A percentile compares a stretch with the other conserved stretches of the same genome.
These are phyloP conservation scores for Caerostris darwini DNA, from an alignment of 1,140 invertebrate genomes.

Conservation along the genomic window DNA sequence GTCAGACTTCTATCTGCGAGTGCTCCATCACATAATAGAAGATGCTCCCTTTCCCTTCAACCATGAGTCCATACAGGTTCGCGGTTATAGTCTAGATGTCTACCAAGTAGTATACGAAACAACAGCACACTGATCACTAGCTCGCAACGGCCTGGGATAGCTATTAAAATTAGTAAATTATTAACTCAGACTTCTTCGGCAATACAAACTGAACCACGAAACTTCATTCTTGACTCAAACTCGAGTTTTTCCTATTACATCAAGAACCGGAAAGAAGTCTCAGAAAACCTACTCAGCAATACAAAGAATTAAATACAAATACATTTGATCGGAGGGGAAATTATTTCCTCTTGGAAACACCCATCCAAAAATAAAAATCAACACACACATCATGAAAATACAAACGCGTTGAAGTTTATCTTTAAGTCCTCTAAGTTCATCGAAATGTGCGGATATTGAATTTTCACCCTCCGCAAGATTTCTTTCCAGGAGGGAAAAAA, in stretches of 20 bases:
- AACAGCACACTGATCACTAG: too few relatives aligned
- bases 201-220: not conserved
- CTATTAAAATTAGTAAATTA: not conserved
- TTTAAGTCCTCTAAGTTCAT: constrained; percentile 38
- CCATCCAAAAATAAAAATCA: not conserved
- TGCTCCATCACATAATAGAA: too few relatives aligned
- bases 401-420: constrained; percentile 21
- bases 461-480: constrained; percentile 46
- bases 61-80: too few relatives aligned
- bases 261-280: not conserved
- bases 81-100: too few relatives aligned
- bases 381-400: constrained; percentile 8
- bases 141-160: too few relatives aligned
- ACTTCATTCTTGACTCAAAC: not conserved
- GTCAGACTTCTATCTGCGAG: too few relatives aligned
- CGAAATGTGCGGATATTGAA: constrained; percentile 63
- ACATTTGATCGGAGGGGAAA: not conserved
- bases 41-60: too few relatives aligned
- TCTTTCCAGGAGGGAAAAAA: not conserved
- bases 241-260: not conserved
- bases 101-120: too few relatives aligned
- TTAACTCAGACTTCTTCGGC: not conserved
- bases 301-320: constrained; percentile 8
- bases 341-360: not conserved
- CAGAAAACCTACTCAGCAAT: not conserved